Evolutionary conservation across 2,888 invertebrate species (phyloP).

Genomic region (Polymixis flavicincta): DNA sequence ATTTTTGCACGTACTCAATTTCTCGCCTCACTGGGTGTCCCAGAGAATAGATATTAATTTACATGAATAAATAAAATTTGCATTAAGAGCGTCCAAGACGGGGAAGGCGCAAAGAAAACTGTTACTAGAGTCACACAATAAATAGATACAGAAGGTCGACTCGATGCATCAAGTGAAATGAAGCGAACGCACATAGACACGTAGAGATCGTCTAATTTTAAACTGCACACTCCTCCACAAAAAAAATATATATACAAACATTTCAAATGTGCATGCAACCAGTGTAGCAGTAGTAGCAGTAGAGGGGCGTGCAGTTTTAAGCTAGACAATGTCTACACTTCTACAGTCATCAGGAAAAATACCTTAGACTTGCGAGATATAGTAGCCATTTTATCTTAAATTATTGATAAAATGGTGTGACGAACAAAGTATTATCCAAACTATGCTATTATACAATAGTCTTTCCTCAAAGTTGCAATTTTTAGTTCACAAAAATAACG

Average conservation of each 20-base stretch:
- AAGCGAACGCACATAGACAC: neutral
- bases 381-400: neutral
- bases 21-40: slow-evolving; percentile 88
- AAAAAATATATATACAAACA: no score
- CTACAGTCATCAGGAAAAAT: neutral
- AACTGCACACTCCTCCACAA: no score
- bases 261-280: no score
- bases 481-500: neutral
- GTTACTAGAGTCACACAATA: slow-evolving; percentile 66
- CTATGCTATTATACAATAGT: neutral
- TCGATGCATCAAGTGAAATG: neutral
- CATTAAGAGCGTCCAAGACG: slow-evolving; percentile 86
- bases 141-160: neutral
- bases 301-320: no score
- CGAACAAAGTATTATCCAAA: neutral
- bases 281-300: no score
- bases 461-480: neutral
- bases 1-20: slow-evolving; percentile 91
- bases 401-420: neutral
- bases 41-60: slow-evolving; percentile 90
- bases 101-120: slow-evolving; percentile 78
- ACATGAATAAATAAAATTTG: slow-evolving; percentile 91
- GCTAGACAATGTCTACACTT: no score
- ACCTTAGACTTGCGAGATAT: neutral
- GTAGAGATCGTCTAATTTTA: no score